phyloP scores from a whole-genome alignment of 2,888 invertebrate genomes.

The Pterostichus niger region DNA sequence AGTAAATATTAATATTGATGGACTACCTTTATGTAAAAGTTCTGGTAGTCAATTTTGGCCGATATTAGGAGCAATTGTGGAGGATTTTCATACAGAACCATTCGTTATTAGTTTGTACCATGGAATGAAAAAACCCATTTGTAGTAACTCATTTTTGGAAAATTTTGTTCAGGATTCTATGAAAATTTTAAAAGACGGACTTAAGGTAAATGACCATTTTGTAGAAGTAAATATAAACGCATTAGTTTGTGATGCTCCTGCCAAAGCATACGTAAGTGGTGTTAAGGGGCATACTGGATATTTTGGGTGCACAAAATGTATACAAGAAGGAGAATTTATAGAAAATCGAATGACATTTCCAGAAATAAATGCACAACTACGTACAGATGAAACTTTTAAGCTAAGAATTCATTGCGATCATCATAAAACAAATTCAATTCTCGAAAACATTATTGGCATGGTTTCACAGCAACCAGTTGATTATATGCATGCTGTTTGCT shows the following conservation, averaged over 20 bases:
- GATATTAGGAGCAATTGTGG: constrained; percentile 67
- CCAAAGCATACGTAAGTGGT: constrained; percentile 68
- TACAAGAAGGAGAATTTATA: constrained; percentile 69
- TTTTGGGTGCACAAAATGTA: constrained; percentile 70
- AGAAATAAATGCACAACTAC: neutral
- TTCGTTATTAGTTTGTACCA: constrained; percentile 67
- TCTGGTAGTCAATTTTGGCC: constrained; percentile 70
- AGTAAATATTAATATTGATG: constrained; percentile 69
- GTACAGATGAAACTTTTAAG: constrained; percentile 58
- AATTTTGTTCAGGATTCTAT: constrained; percentile 68
- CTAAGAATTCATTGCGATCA: constrained; percentile 62
- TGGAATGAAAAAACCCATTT: constrained; percentile 68
- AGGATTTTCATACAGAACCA: constrained; percentile 65
- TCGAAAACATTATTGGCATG: constrained; percentile 66
- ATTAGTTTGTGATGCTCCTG: constrained; percentile 71
- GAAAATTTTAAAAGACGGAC: constrained; percentile 60
- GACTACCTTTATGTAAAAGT: constrained; percentile 69
- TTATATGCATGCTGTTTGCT: constrained; percentile 66
- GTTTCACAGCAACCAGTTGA: constrained; percentile 66
- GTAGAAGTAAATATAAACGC: constrained; percentile 65
- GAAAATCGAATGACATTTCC: constrained; percentile 60
- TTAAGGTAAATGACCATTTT: constrained; percentile 48
- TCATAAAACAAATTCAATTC: constrained; percentile 66
- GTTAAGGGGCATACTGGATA: constrained; percentile 70
- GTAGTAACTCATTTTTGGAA: constrained; percentile 68